phyloP scores from a whole-genome alignment of 2,797 vertebrate genomes.

The Scleropages formosus region DNA sequence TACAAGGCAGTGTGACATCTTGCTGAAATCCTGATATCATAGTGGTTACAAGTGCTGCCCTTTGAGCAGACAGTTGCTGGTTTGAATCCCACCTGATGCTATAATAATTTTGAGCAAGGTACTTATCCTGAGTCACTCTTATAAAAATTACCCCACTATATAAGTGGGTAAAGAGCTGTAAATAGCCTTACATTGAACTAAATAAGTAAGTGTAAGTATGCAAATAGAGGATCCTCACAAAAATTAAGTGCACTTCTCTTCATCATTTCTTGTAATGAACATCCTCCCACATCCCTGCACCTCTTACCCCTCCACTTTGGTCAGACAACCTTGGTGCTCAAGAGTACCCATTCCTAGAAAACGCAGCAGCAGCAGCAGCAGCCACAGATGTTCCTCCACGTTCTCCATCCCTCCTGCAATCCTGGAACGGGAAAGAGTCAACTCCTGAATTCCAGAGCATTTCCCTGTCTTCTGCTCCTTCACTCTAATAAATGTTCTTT shows the following conservation, averaged over 20 bases:
- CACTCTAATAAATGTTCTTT: background rate
- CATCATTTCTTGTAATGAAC: background rate
- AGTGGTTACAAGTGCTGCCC: no score
- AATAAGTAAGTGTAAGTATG: no score
- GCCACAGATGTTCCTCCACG: slow-evolving; percentile 12
- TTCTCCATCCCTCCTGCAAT: background rate
- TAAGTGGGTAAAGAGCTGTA: no score
- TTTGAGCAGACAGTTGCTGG: no score
- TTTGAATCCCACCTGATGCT: no score
- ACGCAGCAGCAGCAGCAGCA: slow-evolving; percentile 24
- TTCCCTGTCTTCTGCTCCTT: slow-evolving; percentile 10
- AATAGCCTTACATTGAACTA: no score
- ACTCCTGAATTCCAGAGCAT: slow-evolving; percentile 13
- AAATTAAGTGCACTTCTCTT: no score
- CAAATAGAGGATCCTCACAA: no score
- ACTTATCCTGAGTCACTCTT: background rate
- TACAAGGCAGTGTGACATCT: no score
- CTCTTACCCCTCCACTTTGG: background rate
- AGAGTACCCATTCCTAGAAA: slow-evolving; percentile 51
- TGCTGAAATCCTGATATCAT: no score
- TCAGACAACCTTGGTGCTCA: background rate
- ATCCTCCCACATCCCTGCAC: background rate
- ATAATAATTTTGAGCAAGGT: no score
- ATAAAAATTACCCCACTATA: background rate
- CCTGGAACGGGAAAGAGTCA: background rate